Conservation (phyloP, 2,113 vertebrate species). For the Amphilophus citrinellus region DNA sequence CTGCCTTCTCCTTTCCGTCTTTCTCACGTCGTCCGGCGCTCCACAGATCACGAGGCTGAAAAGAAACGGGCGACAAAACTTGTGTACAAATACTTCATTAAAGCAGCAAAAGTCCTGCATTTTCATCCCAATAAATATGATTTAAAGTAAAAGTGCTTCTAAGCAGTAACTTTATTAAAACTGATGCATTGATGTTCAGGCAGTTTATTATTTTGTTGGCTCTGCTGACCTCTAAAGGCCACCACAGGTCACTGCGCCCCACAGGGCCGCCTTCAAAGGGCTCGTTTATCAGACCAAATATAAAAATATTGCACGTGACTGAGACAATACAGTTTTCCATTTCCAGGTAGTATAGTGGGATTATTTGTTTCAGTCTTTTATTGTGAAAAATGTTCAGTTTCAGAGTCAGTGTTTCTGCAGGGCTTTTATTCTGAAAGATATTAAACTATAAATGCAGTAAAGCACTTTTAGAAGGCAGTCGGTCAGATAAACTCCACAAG, state of each 20-base stretch:
- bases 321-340: neutral
- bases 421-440: neutral
- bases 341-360: accelerated
- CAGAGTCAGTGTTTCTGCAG: neutral
- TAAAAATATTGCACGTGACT: neutral
- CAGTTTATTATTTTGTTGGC: too few relatives aligned
- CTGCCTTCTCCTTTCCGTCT: conserved; percentile 59
- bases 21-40: conserved; percentile 83
- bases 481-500: neutral
- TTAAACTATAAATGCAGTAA: neutral
- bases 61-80: neutral
- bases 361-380: neutral
- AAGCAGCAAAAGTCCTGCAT: neutral
- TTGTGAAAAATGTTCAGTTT: neutral
- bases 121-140: too few relatives aligned
- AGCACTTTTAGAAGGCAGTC: accelerated
- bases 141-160: too few relatives aligned
- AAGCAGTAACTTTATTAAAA: too few relatives aligned
- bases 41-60: conserved; percentile 76
- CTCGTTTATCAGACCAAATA: neutral
- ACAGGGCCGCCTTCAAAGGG: neutral
- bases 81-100: neutral
- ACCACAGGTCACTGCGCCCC: neutral
- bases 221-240: neutral
- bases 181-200: too few relatives aligned